Conservation (phyloP, 2,797 vertebrate genomes). For the Cebuella pygmaea region DNA sequence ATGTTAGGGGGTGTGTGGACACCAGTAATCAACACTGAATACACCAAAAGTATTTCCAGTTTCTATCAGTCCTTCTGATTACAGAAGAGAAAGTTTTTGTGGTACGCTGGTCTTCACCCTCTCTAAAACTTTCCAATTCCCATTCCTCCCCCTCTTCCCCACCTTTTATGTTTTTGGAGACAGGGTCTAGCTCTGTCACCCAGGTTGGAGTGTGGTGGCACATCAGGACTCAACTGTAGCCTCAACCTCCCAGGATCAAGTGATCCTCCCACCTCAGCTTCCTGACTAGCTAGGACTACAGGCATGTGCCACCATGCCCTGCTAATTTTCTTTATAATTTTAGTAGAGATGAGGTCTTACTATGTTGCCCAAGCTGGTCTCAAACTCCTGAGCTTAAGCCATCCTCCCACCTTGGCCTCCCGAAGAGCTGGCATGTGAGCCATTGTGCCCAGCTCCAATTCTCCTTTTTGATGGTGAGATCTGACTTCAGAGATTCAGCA, state of each 20-base stretch:
- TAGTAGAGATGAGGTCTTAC: neutral
- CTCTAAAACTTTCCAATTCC: neutral
- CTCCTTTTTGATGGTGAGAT: neutral
- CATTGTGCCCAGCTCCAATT: neutral
- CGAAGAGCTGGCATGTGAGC: neutral
- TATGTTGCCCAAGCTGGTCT: neutral
- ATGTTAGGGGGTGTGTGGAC: neutral
- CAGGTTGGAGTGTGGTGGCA: neutral
- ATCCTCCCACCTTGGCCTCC: neutral
- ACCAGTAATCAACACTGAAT: slow-evolving; percentile 5
- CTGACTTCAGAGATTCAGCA: neutral
- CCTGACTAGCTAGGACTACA: neutral
- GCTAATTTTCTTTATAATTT: neutral
- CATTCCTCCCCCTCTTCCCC: neutral
- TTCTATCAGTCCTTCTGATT: neutral
- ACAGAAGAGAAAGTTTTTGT: neutral
- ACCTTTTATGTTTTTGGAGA: neutral
- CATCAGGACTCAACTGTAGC: neutral
- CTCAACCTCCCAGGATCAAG: neutral
- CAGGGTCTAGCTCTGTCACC: neutral
- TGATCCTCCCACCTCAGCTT: neutral
- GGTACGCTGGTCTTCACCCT: neutral
- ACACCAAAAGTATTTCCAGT: neutral
- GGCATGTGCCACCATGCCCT: neutral
- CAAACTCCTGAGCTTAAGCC: neutral